Base-by-base conservation (phyloP, 2,888 invertebrate genomes). In the Cinara cedri region DNA sequence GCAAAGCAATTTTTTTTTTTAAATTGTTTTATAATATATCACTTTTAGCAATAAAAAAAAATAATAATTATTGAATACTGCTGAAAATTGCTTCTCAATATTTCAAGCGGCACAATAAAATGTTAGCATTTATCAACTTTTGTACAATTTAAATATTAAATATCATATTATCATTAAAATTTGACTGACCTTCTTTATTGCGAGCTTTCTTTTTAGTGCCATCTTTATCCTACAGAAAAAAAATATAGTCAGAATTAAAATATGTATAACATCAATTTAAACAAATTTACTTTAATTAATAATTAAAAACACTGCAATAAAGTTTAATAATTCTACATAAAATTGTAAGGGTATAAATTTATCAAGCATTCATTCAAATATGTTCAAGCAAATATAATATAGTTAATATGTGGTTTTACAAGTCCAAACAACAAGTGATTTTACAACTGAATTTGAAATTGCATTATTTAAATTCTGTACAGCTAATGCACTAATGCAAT, bases 151-250 rank as follows among this genome's bases (percentile, higher is more conserved):
- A 66, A 54, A 16, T 44, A 68, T 68, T 74, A 13, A n/a, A 16
- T 44, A 24, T 57, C 21, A 57, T 57, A 57, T n/a, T 24, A 57
- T n/a, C 21, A 68, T 46, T 34, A 70, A 13, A 68, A 46, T 70
- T 63, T 42, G 88, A 95, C 78, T 78, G 49, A 78, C 95, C 95
- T 92, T 95, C 95, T 89, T 94, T 95, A 86, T 93, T 93, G 86
- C 93, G 90, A 84, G 91, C 92, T 87, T 94, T 94, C 88, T 94
- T 94, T 87, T 94, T 94, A 81, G 89, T 90, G 80, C 85, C 84
- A 84, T 93, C 93, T 87, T 93, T 93, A 84, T 93, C 93, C 93
- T 94, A 90, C 83, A 90, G 87, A 88, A 85, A 85, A 84, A 85
- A 85, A 84, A 26, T 51, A 44, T 1, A 21, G 16, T 44, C 14